Evolutionary conservation across 2,797 vertebrate species (phyloP).

Genomic region (Diplodus sargus): DNA sequence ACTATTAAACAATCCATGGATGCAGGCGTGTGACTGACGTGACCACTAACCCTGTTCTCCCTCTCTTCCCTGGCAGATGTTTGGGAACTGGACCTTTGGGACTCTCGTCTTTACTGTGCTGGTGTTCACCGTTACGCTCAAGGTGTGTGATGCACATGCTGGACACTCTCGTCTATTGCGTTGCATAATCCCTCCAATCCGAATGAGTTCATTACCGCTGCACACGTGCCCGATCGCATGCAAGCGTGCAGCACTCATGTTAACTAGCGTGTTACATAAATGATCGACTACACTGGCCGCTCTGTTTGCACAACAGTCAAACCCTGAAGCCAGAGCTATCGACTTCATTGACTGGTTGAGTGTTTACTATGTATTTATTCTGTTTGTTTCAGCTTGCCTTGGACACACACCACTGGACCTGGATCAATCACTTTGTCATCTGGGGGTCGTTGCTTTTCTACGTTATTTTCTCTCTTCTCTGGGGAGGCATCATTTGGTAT

Average conservation of each 20-base stretch:
- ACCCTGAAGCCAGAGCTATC: slow-evolving; percentile 46
- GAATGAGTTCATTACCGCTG: slow-evolving; percentile 11
- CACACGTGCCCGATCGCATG: not conserved
- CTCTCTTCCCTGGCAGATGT: slow-evolving; percentile 85
- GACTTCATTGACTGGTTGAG: slow-evolving; percentile 46
- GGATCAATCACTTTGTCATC: slow-evolving; percentile 99
- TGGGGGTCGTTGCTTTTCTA: slow-evolving; percentile 99
- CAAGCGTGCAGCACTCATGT: not conserved
- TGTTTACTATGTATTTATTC: slow-evolving; percentile 62
- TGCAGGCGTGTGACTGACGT: slow-evolving; percentile 12
- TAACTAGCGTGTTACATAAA: slow-evolving; percentile 53
- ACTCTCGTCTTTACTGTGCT: slow-evolving; percentile 97
- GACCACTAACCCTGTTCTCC: slow-evolving; percentile 24
- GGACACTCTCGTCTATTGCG: not conserved
- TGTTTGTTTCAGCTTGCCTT: slow-evolving; percentile 90
- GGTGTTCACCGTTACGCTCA: slow-evolving; percentile 97
- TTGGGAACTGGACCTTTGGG: slow-evolving; percentile 99
- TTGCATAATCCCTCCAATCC: slow-evolving; percentile 10
- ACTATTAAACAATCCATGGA: slow-evolving; percentile 8
- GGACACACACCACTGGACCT: slow-evolving; percentile 99
- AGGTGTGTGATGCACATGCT: slow-evolving; percentile 83
- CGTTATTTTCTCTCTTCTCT: slow-evolving; percentile 96
- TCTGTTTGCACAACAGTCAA: slow-evolving; percentile 41
- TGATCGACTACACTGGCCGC: slow-evolving; percentile 35
- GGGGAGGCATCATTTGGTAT: slow-evolving; percentile 98